Evolutionary conservation across 2,797 vertebrate species (phyloP), one percentile per base, ranked within the genome.

Genomic region (Artibeus jamaicensis): DNA sequence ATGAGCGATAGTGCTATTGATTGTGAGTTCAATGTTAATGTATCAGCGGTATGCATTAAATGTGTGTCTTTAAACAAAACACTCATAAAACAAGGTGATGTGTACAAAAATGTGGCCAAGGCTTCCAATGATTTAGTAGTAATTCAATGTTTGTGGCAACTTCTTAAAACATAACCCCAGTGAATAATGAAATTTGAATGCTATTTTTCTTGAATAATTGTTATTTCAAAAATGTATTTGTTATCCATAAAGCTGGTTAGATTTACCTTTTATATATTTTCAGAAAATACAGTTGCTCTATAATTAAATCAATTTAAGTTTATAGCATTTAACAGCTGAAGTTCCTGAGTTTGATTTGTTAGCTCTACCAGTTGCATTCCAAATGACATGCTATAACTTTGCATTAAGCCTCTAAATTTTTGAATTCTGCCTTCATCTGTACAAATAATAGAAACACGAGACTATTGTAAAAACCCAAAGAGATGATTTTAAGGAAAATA

Each of bases 301-400:
- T 32, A 62, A 73, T 89, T 93, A 89, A 89, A 82, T 74, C 11
- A 8, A 32, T 74, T 94, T 29, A 86, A 32, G 16, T 83, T 73
- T 73, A 71, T 65, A 92, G 15, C 48, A 92, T 82, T 81, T 68
- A 96, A 87, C 46, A 87, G 53, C 46, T 77, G 15, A 57, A 95
- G 14, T 93, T 76, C 19, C 29, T n/a, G 6, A 37, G 11, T 89
- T 95, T 89, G 86, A 89, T 87, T 53, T 93, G 42, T 89, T 77
- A 91, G 2, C 26, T 70, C 32, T 53, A 32, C 1, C 1, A 42
- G 37, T 37, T 57, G 34, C 57, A 85, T 90, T 89, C 18, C 48
- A 78, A 88, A 81, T 32, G 57, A 37, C 8, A 85, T 21, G 24
- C 5, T 88, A 57, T 76, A n/a, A 73, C 12, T 85, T 42, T 46